Base-by-base conservation (phyloP, 2,113 vertebrate species). In the Pavo muticus region DNA sequence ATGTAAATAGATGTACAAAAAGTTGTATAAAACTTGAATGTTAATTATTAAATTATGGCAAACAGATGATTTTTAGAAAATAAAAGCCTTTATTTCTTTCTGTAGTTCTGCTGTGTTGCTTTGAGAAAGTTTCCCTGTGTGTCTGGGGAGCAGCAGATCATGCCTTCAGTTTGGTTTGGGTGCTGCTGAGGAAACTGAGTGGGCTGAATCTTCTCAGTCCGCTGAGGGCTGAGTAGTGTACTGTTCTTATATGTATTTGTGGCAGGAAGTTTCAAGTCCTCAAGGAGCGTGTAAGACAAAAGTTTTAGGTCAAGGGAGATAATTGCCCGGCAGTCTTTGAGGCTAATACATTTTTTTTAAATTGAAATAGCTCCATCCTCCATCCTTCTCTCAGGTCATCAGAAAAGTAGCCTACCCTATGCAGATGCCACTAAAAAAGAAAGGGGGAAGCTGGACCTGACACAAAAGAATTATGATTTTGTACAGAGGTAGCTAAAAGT, bases 1-100 rank as follows among this genome's bases (percentile, higher is more conserved):
- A 94, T 97, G 97, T 97, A 97, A 96, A 97, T 97, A 97, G 71
- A 45, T 96, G 94, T 97, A 95, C 20, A 96, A 96, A 84, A 93
- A 88, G 21, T 21, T 94, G 90, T 96, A 92, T 92, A 86, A 54
- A 94, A 93, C n/a, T 56, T 90, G 82, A 94, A 59, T 78, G 76
- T 85, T 91, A 93, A 59, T 72, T 93, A 78, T 32, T 90, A 60
- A 90, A 90, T 87, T 73, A 87, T 67, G 94, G 47, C 42, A 75
- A 91, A 95, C 67, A 6, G 24, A 84, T 47, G 8, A 71, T 88
- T 96, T 97, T 94, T 95, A 94, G 76, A 79, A 81, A 97, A 97
- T 95, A 96, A 97, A 96, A 60, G 16, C 30, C 0, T 71, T 48
- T 87, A 70, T 88, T 90, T 88, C 90, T 93, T 95, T 84, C 96